Evolutionary conservation across 2,797 vertebrate species (phyloP).

Genomic region (Sebastiscus albofasciatus): DNA sequence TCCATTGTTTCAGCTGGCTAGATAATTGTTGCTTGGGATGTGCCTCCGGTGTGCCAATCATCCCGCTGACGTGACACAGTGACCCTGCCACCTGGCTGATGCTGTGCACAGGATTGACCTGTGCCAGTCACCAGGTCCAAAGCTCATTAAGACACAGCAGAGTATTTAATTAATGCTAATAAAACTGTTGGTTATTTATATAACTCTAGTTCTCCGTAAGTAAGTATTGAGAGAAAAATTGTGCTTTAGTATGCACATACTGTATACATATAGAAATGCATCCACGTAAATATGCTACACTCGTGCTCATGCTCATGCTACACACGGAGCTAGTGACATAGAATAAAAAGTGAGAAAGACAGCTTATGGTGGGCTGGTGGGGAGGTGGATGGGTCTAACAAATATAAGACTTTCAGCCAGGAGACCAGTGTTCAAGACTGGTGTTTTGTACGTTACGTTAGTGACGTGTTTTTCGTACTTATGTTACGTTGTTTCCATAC

Average conservation of each 20-base stretch:
- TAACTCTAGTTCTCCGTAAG: background rate
- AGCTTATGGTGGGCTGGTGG: too few species aligned
- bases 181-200: background rate
- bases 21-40: background rate
- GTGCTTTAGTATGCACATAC: background rate
- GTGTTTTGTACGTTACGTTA: too few species aligned
- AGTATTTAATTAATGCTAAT: background rate
- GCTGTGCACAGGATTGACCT: slow-evolving; percentile 5
- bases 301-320: too few species aligned
- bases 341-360: too few species aligned
- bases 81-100: slow-evolving; percentile 43
- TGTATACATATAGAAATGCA: too few species aligned
- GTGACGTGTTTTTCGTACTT: too few species aligned
- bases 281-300: too few species aligned
- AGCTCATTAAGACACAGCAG: background rate
- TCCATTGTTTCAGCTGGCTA: background rate
- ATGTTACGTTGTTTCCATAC: too few species aligned
- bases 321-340: too few species aligned
- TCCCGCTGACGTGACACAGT: background rate
- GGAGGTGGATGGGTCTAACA: too few species aligned
- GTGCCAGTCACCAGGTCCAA: background rate
- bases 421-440: too few species aligned
- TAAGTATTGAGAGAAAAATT: background rate
- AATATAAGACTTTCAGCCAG: too few species aligned
- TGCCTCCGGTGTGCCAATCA: slow-evolving; percentile 20